Evolutionary conservation across 2,888 invertebrate species (phyloP).

Genomic region (Erebia ligea): DNA sequence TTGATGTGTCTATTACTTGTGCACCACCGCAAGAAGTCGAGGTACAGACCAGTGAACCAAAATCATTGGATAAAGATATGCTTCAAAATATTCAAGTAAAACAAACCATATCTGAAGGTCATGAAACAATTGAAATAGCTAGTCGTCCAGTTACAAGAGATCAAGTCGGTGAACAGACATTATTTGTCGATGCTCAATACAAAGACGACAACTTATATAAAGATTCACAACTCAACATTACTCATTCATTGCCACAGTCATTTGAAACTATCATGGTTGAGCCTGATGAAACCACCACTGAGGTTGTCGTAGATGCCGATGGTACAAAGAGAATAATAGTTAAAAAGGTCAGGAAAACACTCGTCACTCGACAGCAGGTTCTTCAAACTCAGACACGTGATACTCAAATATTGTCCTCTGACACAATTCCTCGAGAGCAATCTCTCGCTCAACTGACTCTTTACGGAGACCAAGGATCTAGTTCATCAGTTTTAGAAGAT

Average conservation of each 20-base stretch:
- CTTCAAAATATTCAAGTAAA: constrained; percentile 86
- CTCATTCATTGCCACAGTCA: constrained; percentile 88
- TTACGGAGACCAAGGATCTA: constrained; percentile 85
- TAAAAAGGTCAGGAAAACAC: constrained; percentile 87
- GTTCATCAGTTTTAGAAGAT: constrained; percentile 82
- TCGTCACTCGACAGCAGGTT: constrained; percentile 86
- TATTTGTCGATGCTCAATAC: constrained; percentile 89
- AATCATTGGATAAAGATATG: constrained; percentile 74
- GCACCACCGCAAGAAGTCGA: constrained; percentile 83
- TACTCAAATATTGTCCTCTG: constrained; percentile 79
- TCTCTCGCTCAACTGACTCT: constrained; percentile 87
- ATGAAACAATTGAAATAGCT: constrained; percentile 88
- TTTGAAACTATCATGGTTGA: constrained; percentile 92
- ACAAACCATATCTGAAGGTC: constrained; percentile 85
- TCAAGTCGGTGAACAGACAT: constrained; percentile 82
- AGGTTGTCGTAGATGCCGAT: constrained; percentile 91
- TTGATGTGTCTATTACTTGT: constrained; percentile 80
- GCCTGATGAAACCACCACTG: constrained; percentile 92
- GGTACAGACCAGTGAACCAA: constrained; percentile 84
- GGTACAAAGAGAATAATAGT: constrained; percentile 92
- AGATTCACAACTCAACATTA: constrained; percentile 87
- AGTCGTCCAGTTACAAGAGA: constrained; percentile 83
- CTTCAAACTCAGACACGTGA: constrained; percentile 85
- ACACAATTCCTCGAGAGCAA: constrained; percentile 84
- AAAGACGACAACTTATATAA: constrained; percentile 79